Evolutionary conservation across 2,113 vertebrate species (phyloP), one percentile per base, ranked within the genome.

Genomic region (Cephalopterus ornatus): DNA sequence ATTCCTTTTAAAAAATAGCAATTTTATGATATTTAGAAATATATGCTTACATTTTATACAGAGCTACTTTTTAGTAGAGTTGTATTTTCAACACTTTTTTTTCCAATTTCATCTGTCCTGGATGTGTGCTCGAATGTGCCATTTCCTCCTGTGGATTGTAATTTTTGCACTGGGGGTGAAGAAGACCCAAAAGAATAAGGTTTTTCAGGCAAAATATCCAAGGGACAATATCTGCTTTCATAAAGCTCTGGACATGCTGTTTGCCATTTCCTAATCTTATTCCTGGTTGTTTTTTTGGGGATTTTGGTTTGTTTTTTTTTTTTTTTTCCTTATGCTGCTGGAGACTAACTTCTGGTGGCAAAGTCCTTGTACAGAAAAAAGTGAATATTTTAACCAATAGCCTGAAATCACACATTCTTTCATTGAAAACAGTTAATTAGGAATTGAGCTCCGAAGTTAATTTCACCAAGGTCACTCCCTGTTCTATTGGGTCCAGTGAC

Each of bases 371-470:
- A 92, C 84, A 96, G 84, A 95, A 96, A 97, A 97, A 98, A 94
- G 91, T 95, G 91, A 97, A 63, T 97, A 88, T 97, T 90, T 90
- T 86, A 86, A 94, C 95, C 97, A 92, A 70, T 98, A 95, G 97
- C 93, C 95, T 97, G 96, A 97, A 98, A 98, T 98, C 95, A 93
- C 94, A 97, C 97, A 97, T 98, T 98, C 96, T 98, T 98, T 96
- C 96, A 98, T 94, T 97, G 98, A 98, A 98, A 98, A 98, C 97
- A 98, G 98, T 98, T 98, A 98, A 98, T 98, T 98, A 98, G 98
- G 98, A 98, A 98, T 97, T 98, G 98, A 98, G 98, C 98, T 98
- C 97, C 2, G 71, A 97, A 98, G 98, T 98, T 98, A 97, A 98
- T 98, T 98, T 98, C 97, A 95, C 96, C 95, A 98, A 98, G 98